Evolutionary conservation across 2,113 vertebrate species (phyloP).

Genomic region (Orthonyx spaldingii): DNA sequence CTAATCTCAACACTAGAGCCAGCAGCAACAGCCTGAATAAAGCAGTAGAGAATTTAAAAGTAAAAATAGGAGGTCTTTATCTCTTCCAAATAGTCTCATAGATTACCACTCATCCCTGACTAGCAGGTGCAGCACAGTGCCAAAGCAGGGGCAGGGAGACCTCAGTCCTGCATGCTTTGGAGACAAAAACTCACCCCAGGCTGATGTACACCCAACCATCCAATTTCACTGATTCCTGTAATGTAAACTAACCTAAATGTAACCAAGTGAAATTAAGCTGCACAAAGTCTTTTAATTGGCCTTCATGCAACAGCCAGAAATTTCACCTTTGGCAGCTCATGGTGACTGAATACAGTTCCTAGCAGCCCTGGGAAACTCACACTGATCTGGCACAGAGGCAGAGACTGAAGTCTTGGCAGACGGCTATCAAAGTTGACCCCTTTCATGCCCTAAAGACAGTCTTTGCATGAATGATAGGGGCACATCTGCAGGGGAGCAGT

Average conservation of each 20-base stretch:
- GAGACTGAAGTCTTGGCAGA: background rate
- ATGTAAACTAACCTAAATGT: background rate
- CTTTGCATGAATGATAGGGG: background rate
- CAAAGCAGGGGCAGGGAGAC: background rate
- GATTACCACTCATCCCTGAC: background rate
- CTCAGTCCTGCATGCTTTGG: background rate
- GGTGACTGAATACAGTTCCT: background rate
- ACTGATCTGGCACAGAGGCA: background rate
- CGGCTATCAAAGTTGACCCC: background rate
- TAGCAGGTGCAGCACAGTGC: background rate
- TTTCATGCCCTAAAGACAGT: background rate
- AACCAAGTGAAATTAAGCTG: background rate
- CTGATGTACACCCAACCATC: background rate
- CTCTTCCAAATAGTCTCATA: background rate
- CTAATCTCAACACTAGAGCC: background rate
- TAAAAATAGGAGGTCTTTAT: background rate
- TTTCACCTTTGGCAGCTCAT: background rate
- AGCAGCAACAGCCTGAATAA: background rate
- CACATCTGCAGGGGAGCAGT: background rate
- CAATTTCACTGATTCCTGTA: background rate
- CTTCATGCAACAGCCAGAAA: background rate
- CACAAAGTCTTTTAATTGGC: background rate
- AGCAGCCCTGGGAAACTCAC: background rate
- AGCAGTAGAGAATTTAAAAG: background rate
- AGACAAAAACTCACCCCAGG: background rate